Percentiles rank a stretch among this genome's conserved stretches.
phyloP scores from a whole-genome alignment of 2,113 vertebrate genomes.

The Gymnogyps californianus region DNA sequence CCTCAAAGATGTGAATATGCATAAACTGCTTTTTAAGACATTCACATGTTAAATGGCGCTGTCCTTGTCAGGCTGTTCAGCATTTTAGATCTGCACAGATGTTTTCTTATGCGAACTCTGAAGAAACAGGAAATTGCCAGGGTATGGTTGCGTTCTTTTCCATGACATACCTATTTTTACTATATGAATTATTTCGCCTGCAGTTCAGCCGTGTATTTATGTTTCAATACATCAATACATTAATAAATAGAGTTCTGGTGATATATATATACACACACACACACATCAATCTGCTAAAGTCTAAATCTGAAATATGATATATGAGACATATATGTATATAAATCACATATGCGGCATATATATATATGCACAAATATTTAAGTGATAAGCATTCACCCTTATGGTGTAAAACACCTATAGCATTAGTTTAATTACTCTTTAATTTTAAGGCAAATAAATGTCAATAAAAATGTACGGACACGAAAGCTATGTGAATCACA shows the following conservation, averaged over 20 bases:
- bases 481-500: not conserved
- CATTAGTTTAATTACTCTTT: not conserved
- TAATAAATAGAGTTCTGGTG: not conserved
- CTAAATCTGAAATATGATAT: not conserved
- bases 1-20: not conserved
- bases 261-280: rapidly evolving
- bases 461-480: not conserved
- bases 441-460: not conserved
- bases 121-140: not conserved
- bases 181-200: not conserved
- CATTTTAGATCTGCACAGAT: not conserved
- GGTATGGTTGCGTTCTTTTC: not conserved
- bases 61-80: not conserved
- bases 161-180: not conserved
- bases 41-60: not conserved
- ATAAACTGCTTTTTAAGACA: not conserved
- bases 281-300: not conserved
- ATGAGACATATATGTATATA: not conserved
- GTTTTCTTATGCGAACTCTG: not conserved
- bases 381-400: not conserved
- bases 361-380: not conserved
- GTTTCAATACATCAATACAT: not conserved
- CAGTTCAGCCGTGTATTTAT: not conserved
- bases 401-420: not conserved
- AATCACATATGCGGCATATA: not conserved